These are phyloP conservation scores for Panurus biarmicus DNA, from an alignment of 2,113 vertebrate species.

Conservation along the genomic window DNA sequence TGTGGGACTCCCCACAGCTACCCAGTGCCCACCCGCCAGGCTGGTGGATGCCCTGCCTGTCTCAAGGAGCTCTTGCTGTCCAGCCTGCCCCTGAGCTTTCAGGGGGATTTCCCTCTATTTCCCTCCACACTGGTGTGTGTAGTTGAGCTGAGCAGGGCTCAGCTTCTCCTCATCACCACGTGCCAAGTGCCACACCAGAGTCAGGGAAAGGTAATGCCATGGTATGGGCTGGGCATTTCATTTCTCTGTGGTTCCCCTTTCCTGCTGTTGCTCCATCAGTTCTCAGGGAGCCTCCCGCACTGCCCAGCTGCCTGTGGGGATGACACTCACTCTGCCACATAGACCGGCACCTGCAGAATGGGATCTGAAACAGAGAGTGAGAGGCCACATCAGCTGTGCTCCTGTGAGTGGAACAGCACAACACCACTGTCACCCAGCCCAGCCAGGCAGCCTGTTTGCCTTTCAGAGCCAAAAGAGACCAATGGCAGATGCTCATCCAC, in stretches of 20 bases:
- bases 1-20: background rate
- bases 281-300: background rate
- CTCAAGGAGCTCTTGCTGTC: background rate
- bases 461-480: background rate
- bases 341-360: slow-evolving; percentile 87
- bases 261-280: background rate
- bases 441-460: background rate
- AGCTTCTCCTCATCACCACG: background rate
- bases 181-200: too few relatives aligned
- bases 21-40: background rate
- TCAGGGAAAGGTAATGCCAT: background rate
- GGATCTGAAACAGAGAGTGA: slow-evolving; percentile 78
- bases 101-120: background rate
- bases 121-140: background rate
- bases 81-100: background rate
- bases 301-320: background rate
- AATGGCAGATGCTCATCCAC: rapidly evolving
- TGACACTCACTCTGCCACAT: slow-evolving; percentile 86
- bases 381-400: background rate
- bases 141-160: background rate
- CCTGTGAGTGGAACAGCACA: background rate
- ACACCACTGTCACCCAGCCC: background rate
- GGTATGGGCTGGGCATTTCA: background rate
- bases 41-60: background rate
- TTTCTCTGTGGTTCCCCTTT: background rate